Base-by-base conservation (phyloP, 2,888 invertebrate genomes). In the Catocala fraxini region DNA sequence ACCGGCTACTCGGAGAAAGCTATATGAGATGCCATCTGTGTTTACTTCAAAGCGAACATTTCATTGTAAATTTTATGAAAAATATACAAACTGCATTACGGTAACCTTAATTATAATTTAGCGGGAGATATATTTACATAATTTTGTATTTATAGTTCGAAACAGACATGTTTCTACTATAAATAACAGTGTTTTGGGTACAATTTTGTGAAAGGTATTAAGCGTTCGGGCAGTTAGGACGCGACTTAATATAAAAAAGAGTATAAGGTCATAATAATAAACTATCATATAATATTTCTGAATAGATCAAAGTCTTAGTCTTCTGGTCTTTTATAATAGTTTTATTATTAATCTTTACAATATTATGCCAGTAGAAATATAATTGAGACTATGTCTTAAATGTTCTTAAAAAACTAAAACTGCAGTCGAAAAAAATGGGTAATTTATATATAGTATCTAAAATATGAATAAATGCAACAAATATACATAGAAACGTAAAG, bases 401-500 rank as follows among this genome's bases (percentile, higher is more conserved):
- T 65, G 71, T 75, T 75, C 64, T 77, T 77, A 76, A 68, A 71
- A 80, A 83, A 82, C 84, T 87, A 87, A 82, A 82, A 76, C 79
- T 77, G 80, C 80, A 81, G 84, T 86, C 85, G 73, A 75, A 79
- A 82, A 70, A 51, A 15, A 41, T 56, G 70, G 70, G 54, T 68
- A 62, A 49, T 49, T 68, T 53, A 68, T 71, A 79, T 53, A 68
- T 71, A 79, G 58, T 74, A 61, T 76, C 73, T 76, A 77, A 68
- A 64, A 71, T 77, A 81, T 82, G 85, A 88, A 89, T 92, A 93
- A 93, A 93, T 93, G 93, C 93, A 92, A 90, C 89, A 88, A 87
- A 90, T 89, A 89, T 91, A 91, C 87, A 91, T 73, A 86, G 83
- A 85, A 81, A 80, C 77, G 64, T 64, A 76, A 78, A 73, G 72